Percentiles rank a stretch among this genome's conserved stretches.
Conservation (phyloP, 2,113 vertebrate genomes). For the Bothrops jararaca region DNA sequence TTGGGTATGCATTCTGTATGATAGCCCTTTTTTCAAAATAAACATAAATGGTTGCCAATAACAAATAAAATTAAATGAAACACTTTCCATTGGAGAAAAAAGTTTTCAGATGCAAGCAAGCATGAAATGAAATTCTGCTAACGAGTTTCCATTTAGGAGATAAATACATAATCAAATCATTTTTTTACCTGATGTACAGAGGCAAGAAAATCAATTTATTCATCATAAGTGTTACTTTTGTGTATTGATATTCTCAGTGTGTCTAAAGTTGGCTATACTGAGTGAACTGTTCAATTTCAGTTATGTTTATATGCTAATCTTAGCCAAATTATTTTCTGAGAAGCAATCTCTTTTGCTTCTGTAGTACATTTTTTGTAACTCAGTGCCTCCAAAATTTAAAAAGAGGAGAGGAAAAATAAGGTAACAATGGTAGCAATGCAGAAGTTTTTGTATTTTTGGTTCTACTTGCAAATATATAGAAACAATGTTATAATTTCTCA, state of each 20-base stretch:
- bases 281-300: constrained; percentile 26
- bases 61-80: constrained; percentile 46
- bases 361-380: constrained; percentile 23
- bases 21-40: constrained; percentile 14
- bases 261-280: constrained; percentile 42
- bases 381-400: background rate
- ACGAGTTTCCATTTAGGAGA: constrained; percentile 67
- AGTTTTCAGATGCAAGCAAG: constrained; percentile 65
- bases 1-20: constrained; percentile 25
- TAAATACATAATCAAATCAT: constrained; percentile 70
- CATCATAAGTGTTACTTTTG: constrained; percentile 46
- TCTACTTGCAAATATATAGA: background rate
- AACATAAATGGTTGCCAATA: background rate
- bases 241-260: constrained; percentile 42
- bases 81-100: constrained; percentile 49
- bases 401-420: background rate
- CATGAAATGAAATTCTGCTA: constrained; percentile 71
- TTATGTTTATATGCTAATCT: constrained; percentile 25
- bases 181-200: constrained; percentile 53
- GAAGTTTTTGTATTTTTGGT: background rate
- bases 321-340: constrained; percentile 15
- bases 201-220: constrained; percentile 66
- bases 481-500: background rate
- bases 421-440: background rate
- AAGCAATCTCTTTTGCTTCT: background rate